Percentiles rank a stretch among this genome's conserved stretches.
These are phyloP conservation scores for Xestia c-nigrum DNA, from an alignment of 2,888 invertebrate species.

Conservation along the genomic window DNA sequence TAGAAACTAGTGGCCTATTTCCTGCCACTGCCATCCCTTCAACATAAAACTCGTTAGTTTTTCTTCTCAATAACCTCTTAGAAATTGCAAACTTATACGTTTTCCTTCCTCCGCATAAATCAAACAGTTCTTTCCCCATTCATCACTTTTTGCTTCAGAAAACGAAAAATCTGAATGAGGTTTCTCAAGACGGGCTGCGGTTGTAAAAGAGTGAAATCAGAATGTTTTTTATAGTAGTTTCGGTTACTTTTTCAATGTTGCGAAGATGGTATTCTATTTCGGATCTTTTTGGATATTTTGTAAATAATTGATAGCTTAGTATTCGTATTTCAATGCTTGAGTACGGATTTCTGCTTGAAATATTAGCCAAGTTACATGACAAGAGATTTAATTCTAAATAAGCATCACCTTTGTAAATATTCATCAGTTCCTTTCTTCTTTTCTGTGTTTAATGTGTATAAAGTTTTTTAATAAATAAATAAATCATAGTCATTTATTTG, in stretches of 20 bases:
- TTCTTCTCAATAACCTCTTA: constrained; percentile 57
- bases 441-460: no score
- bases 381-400: no score
- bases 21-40: constrained; percentile 23
- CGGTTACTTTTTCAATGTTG: background rate
- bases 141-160: constrained; percentile 51
- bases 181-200: constrained; percentile 14
- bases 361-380: background rate
- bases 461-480: no score
- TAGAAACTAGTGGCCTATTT: background rate
- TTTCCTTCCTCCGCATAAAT: constrained; percentile 54
- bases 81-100: constrained; percentile 55
- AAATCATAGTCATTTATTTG: background rate
- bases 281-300: background rate
- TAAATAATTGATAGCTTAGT: background rate
- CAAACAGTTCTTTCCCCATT: constrained; percentile 44
- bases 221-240: constrained; percentile 1
- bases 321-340: background rate
- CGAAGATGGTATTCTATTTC: background rate
- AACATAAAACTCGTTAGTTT: constrained; percentile 34
- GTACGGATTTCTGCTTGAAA: background rate
- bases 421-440: no score
- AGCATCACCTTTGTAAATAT: no score
- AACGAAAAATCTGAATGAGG: constrained; percentile 44
- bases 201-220: background rate